Conservation (phyloP, 1,140 invertebrate genomes). For the Trichonephila clavipes region DNA sequence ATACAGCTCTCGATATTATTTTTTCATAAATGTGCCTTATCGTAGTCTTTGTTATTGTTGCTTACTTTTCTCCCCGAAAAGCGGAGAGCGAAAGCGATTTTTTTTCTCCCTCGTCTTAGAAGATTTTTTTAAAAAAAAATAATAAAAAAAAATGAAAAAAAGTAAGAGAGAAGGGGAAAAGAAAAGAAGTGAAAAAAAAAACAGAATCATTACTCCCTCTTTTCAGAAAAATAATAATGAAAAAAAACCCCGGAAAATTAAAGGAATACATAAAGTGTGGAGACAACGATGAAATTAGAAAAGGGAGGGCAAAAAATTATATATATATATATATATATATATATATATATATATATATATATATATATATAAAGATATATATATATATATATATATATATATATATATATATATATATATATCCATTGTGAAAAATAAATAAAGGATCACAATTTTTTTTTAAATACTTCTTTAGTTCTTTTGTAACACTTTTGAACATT, state of each 20-base stretch:
- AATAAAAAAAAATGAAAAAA: neutral
- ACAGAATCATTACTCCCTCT: constrained; percentile 71
- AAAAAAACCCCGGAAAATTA: constrained; percentile 75
- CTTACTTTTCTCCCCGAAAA: constrained; percentile 71
- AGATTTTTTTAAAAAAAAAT: constrained; percentile 55
- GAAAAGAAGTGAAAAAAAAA: neutral
- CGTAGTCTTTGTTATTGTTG: constrained; percentile 75
- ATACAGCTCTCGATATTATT: constrained; percentile 72
- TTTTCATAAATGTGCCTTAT: constrained; percentile 77
- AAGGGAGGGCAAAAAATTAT: constrained; percentile 55
- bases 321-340: neutral
- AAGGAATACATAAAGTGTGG: constrained; percentile 77
- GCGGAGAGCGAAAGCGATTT: constrained; percentile 65
- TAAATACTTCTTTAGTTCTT: constrained; percentile 60
- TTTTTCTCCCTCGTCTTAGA: neutral
- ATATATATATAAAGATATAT: no score
- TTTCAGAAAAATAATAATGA: constrained; percentile 39
- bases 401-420: neutral
- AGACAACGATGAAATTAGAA: constrained; percentile 75
- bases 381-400: no score
- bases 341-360: no score
- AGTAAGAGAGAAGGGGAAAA: neutral
- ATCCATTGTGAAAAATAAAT: neutral
- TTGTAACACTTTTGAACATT: constrained; percentile 77
- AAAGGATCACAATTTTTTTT: constrained; percentile 41